Evolutionary conservation across 2,113 vertebrate genomes (phyloP).

Genomic region (Mirounga angustirostris): DNA sequence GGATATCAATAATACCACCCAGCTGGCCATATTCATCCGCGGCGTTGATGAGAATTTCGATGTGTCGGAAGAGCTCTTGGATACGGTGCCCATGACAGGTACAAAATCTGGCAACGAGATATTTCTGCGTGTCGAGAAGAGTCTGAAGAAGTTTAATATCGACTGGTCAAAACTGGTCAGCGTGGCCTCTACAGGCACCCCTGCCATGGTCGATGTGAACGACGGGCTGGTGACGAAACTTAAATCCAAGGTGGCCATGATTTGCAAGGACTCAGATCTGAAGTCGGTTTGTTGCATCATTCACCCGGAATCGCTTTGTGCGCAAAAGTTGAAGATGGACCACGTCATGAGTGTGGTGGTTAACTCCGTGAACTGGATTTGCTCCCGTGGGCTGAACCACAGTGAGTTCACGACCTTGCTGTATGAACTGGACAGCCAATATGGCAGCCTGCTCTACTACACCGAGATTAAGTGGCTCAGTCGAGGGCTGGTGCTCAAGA

Average conservation of each 20-base stretch:
- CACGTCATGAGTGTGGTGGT: constrained; percentile 81
- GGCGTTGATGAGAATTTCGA: constrained; percentile 66
- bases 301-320: constrained; percentile 76
- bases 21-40: constrained; percentile 77
- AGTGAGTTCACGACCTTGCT: constrained; percentile 79
- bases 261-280: constrained; percentile 59
- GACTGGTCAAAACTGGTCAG: constrained; percentile 80
- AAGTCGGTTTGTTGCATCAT: constrained; percentile 80
- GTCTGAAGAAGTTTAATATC: constrained; percentile 71
- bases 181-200: constrained; percentile 72
- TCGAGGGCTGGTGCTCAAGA: constrained; percentile 76
- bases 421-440: constrained; percentile 78
- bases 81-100: constrained; percentile 70
- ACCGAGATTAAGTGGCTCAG: constrained; percentile 77
- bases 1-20: constrained; percentile 76
- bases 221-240: constrained; percentile 68
- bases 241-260: constrained; percentile 72
- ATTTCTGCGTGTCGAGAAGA: constrained; percentile 72
- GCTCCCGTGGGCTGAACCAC: constrained; percentile 82
- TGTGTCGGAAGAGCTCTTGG: constrained; percentile 73
- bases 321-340: constrained; percentile 76
- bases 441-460: constrained; percentile 77
- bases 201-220: constrained; percentile 44
- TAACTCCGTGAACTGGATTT: constrained; percentile 82
- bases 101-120: constrained; percentile 52